Percentiles rank a stretch among this genome's conserved stretches.
Conservation (phyloP, 2,113 vertebrate species). For the Pterocles burchelli region DNA sequence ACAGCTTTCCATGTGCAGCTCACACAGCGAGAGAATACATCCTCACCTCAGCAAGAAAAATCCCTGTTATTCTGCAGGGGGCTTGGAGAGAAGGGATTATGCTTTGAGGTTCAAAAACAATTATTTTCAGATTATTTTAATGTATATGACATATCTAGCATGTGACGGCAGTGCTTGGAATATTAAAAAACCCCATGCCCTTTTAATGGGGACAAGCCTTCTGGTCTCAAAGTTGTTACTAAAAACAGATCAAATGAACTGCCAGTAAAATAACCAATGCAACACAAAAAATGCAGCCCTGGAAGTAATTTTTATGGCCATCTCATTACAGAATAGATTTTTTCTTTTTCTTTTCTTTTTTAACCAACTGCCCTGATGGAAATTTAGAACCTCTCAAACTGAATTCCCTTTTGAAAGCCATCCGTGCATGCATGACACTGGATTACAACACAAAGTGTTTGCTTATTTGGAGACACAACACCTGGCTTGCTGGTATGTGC, state of each 20-base stretch:
- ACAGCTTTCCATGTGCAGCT: background rate
- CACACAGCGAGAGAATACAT: background rate
- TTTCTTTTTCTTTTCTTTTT: background rate
- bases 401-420: background rate
- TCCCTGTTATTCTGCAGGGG: rapidly evolving
- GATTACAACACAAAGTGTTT: background rate
- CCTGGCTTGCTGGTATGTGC: background rate
- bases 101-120: background rate
- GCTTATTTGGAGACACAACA: background rate
- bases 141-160: background rate
- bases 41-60: background rate
- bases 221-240: background rate
- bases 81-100: background rate
- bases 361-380: background rate
- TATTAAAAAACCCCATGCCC: rapidly evolving
- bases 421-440: background rate
- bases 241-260: rapidly evolving
- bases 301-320: background rate
- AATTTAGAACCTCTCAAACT: background rate
- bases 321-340: background rate
- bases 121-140: background rate
- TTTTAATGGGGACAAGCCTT: background rate
- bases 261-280: background rate
- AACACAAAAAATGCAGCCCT: background rate
- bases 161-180: background rate